Evolutionary conservation across 2,113 vertebrate genomes (phyloP).

Genomic region (Cochlearius cochlearius): DNA sequence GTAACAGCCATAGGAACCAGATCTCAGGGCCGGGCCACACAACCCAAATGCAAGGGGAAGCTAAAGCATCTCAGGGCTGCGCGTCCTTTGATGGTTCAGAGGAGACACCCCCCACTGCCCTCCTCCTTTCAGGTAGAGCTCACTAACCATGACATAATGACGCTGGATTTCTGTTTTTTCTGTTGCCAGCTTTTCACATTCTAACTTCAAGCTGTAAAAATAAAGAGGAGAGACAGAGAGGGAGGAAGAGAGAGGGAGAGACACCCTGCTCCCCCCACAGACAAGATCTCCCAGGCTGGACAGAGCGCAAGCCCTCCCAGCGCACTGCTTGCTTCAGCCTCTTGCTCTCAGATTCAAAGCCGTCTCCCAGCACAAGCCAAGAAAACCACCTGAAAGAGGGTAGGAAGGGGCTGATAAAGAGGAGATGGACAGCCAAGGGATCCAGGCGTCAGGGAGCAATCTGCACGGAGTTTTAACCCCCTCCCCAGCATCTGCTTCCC

Average conservation of each 20-base stretch:
- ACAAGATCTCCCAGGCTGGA: neutral
- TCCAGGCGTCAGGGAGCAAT: neutral
- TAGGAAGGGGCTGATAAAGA: neutral
- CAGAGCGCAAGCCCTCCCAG: neutral
- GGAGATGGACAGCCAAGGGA: neutral
- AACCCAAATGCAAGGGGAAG: neutral
- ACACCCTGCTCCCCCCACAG: neutral
- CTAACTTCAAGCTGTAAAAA: conserved; percentile 86
- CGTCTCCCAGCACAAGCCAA: neutral
- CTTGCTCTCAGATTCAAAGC: neutral
- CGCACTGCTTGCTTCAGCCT: neutral
- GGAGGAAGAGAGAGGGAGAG: neutral
- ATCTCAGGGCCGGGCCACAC: neutral
- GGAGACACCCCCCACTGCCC: neutral
- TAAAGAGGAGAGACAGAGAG: neutral
- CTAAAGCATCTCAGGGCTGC: neutral
- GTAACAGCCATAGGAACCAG: neutral
- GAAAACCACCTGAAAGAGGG: conserved; percentile 32
- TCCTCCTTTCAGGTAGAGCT: neutral
- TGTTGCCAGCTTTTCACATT: conserved; percentile 92
- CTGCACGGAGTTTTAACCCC: neutral
- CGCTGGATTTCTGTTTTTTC: conserved; percentile 95
- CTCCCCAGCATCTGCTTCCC: conserved; percentile 56
- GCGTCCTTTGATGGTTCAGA: neutral
- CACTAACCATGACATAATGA: conserved; percentile 93